Percentiles rank a stretch among this genome's conserved stretches.
These are phyloP conservation scores for Tetramorium alpestre DNA, from an alignment of 1,140 invertebrate genomes.

Conservation along the genomic window DNA sequence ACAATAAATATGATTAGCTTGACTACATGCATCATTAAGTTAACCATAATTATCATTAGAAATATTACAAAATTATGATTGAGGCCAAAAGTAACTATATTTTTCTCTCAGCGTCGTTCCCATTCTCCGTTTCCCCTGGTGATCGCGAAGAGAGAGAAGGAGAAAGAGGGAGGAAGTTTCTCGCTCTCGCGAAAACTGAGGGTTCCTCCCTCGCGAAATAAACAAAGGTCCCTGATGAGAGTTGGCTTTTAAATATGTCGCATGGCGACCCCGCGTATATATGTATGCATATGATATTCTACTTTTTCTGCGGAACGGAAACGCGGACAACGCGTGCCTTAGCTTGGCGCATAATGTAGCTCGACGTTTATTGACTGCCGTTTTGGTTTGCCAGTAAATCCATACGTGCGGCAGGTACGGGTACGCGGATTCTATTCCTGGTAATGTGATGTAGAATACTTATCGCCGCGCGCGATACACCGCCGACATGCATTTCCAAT, in stretches of 20 bases:
- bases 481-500: not conserved
- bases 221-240: not conserved
- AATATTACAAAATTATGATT: too few species aligned
- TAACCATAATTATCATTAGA: too few species aligned
- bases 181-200: too few species aligned
- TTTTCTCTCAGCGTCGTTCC: too few species aligned
- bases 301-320: not conserved
- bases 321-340: not conserved
- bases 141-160: too few species aligned
- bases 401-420: not conserved
- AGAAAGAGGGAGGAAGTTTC: too few species aligned
- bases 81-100: too few species aligned
- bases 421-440: not conserved
- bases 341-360: slow-evolving; percentile 10
- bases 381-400: slow-evolving; percentile 6
- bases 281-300: not conserved
- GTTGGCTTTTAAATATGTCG: not conserved
- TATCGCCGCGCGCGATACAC: slow-evolving; percentile 6
- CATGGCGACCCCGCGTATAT: not conserved
- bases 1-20: too few species aligned
- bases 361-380: slow-evolving; percentile 27
- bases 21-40: too few species aligned
- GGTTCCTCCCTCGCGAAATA: not conserved
- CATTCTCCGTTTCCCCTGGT: too few species aligned
- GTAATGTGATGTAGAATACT: slow-evolving; percentile 2